A percentile compares a stretch with the other conserved stretches of the same genome.
Conservation (phyloP, 2,113 vertebrate species). For the Rhinolophus sinicus region DNA sequence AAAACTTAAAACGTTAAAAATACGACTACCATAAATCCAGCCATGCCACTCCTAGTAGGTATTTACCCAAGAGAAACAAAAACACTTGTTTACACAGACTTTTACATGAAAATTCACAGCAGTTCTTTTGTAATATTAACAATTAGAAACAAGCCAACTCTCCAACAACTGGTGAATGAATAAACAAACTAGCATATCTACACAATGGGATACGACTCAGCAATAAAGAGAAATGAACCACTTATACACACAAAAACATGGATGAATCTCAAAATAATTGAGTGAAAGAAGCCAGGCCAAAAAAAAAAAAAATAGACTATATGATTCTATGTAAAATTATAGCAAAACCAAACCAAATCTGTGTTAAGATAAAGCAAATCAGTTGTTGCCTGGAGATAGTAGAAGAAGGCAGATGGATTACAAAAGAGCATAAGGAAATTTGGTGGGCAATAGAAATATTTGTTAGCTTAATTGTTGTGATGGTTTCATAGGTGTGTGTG, state of each 20-base stretch:
- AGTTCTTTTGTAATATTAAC: not conserved
- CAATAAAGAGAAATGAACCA: slow-evolving; percentile 1
- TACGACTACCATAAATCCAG: not conserved
- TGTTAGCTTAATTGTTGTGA: not conserved
- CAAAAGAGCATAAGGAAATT: not conserved
- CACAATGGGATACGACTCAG: not conserved
- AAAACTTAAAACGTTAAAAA: slow-evolving; percentile 26
- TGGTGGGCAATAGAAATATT: not conserved
- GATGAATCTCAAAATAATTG: not conserved
- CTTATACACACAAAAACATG: not conserved
- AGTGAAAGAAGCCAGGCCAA: not conserved
- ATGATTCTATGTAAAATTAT: not conserved
- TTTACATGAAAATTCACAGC: not conserved
- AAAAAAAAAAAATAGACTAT: not conserved
- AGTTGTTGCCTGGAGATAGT: not conserved
- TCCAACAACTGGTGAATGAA: not conserved
- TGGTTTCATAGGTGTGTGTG: not conserved
- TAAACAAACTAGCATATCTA: not conserved
- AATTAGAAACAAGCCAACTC: not conserved
- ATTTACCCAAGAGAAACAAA: slow-evolving; percentile 25
- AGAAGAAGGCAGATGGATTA: not conserved
- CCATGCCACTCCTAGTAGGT: not conserved
- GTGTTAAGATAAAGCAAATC: not conserved
- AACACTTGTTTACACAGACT: not conserved
- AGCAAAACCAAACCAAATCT: not conserved